Evolutionary conservation across 2,113 vertebrate species (phyloP).

Genomic region (Cebidichthys violaceus): DNA sequence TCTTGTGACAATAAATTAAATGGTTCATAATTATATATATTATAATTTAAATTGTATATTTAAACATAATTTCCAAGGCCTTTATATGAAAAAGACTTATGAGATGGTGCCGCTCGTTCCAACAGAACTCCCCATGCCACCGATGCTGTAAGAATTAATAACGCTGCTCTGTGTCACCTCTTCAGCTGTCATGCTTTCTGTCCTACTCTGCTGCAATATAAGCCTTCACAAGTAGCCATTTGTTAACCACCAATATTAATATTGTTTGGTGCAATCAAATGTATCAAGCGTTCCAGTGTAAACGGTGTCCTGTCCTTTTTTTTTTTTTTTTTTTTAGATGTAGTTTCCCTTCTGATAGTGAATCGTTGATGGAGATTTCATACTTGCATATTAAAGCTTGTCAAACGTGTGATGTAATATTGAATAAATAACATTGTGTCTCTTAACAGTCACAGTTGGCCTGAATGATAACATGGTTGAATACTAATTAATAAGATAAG

Average conservation of each 20-base stretch:
- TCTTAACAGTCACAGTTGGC: not conserved
- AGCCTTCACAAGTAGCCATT: not conserved
- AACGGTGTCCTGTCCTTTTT: constrained; percentile 7
- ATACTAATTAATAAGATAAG: not conserved
- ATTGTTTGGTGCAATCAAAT: not conserved
- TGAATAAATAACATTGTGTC: constrained; percentile 26
- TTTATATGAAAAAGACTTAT: not conserved
- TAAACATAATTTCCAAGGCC: not conserved
- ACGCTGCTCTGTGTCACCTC: not conserved
- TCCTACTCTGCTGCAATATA: not conserved
- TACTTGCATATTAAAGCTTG: constrained; percentile 14
- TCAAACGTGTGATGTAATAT: not conserved
- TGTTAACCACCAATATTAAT: not conserved
- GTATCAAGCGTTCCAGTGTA: not conserved
- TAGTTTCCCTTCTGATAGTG: not conserved
- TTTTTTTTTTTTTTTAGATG: not conserved
- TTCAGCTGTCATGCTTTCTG: not conserved
- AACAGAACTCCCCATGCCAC: not conserved
- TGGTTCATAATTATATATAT: not conserved
- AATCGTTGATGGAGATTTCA: not conserved
- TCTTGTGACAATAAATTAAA: not conserved
- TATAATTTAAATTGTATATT: too few relatives aligned
- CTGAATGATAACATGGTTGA: not conserved
- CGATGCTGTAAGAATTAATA: not conserved
- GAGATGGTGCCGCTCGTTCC: not conserved